These are phyloP conservation scores for Pseudobourletiella spinata DNA, from an alignment of 1,140 invertebrate species.

Conservation along the genomic window DNA sequence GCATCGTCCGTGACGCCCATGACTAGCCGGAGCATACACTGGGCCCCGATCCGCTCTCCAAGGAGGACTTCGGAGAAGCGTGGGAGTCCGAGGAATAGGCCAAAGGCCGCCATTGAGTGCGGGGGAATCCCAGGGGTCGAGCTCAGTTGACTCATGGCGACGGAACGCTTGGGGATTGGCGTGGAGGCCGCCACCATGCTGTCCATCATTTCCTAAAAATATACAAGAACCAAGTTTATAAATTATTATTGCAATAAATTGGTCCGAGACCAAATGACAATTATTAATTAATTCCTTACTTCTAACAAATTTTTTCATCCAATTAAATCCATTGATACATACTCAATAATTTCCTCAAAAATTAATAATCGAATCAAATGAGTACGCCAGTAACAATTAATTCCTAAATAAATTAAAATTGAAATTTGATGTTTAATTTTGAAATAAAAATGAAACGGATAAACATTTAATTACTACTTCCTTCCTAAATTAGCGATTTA, in stretches of 20 bases:
- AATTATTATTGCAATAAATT: slow-evolving; percentile 2
- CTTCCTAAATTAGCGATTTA: neutral
- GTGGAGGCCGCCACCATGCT: slow-evolving; percentile 29
- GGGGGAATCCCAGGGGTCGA: slow-evolving; percentile 58
- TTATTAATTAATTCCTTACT: slow-evolving; percentile 5
- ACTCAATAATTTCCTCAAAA: neutral
- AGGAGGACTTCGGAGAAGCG: slow-evolving; percentile 81
- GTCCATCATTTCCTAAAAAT: slow-evolving; percentile 33
- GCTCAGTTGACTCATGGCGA: slow-evolving; percentile 21
- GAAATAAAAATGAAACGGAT: too few species aligned
- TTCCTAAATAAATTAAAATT: too few species aligned
- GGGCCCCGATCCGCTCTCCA: slow-evolving; percentile 69
- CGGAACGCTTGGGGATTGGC: slow-evolving; percentile 27
- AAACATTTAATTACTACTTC: neutral
- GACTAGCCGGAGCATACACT: slow-evolving; percentile 71
- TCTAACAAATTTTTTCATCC: too few species aligned
- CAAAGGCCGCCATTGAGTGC: slow-evolving; percentile 81
- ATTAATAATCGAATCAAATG: neutral
- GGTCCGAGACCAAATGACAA: neutral
- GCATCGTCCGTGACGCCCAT: slow-evolving; percentile 84
- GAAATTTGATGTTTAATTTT: too few species aligned
- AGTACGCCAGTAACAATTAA: neutral
- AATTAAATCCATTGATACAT: too few species aligned
- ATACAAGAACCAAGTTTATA: neutral
- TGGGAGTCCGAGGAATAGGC: slow-evolving; percentile 73